Base-by-base conservation (phyloP, 2,797 vertebrate genomes). In the Limnodromus scolopaceus region DNA sequence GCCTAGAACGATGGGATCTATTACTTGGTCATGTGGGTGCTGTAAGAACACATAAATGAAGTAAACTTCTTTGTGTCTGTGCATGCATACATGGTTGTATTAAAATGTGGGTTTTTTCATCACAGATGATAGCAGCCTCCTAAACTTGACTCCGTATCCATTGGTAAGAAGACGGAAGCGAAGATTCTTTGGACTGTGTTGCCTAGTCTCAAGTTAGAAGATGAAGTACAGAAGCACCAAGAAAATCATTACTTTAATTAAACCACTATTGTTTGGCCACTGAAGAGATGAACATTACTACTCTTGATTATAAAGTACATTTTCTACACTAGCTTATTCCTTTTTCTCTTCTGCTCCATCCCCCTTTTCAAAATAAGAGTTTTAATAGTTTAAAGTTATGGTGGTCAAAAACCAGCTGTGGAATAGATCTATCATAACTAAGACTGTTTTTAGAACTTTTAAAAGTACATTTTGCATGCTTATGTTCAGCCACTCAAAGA, bases 111-210 rank as follows among this genome's bases (percentile, higher is more conserved):
- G 3, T 46, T 94, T 95, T 96, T 96, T 78, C 60, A 61, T 88
- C 75, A 82, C 97, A 99, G 99, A 99, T 98, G 99, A 99, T 98
- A 99, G 99, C 98, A 99, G 99, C 98, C 99, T 99, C 98, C 98
- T 99, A 97, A 99, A 99, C 97, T 98, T 99, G 98, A 99, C 99
- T 97, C 99, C 99, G 9, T 99, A 99, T 96, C 99, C 99, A 53
- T 97, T 99, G 97, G 99, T 99, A 96, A 98, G 98, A 98, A 99
- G 99, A 98, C 99, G 99, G 97, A 99, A 99, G 98, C 98, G 99
- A 98, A 98, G 99, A 96, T 99, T 99, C 98, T 99, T 99, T 97
- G 99, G 99, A 97, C 98, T 99, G 84, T 99, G 99, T 98, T 99
- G 99, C 98, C 98, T 99, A 93, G 98, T 99, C 96, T 99, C 99